Evolutionary conservation across 2,113 vertebrate species (phyloP).

Genomic region (Archilochus colubris): DNA sequence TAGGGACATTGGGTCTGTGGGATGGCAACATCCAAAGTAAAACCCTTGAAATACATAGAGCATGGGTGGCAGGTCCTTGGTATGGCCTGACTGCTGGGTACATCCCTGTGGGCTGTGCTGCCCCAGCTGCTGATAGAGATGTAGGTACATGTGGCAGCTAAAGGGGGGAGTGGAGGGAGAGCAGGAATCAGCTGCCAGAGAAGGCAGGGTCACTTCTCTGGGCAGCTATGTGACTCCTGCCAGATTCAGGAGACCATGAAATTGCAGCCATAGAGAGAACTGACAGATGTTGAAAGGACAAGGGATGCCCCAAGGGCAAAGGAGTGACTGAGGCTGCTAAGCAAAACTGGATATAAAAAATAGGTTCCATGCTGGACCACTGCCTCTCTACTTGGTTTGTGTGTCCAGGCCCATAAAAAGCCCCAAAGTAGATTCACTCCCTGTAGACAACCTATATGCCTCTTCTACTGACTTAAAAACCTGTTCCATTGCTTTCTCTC

Average conservation of each 20-base stretch:
- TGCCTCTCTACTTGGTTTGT: not conserved
- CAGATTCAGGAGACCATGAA: not conserved
- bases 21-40: not conserved
- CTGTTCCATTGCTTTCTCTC: not conserved
- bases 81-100: fast-evolving
- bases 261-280: not conserved
- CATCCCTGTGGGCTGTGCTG: not conserved
- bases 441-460: not conserved
- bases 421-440: not conserved
- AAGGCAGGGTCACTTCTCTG: not conserved
- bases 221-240: not conserved
- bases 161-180: not conserved
- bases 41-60: not conserved
- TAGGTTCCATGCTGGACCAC: not conserved
- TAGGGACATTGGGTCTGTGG: not conserved
- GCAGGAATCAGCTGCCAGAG: not conserved
- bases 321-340: not conserved
- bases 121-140: not conserved
- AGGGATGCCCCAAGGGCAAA: not conserved
- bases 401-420: not conserved
- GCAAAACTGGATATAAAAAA: not conserved
- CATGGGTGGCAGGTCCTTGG: not conserved
- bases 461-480: not conserved
- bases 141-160: not conserved
- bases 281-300: not conserved